These are phyloP conservation scores for Coptotermes formosanus DNA, from an alignment of 1,140 invertebrate genomes.

Conservation along the genomic window DNA sequence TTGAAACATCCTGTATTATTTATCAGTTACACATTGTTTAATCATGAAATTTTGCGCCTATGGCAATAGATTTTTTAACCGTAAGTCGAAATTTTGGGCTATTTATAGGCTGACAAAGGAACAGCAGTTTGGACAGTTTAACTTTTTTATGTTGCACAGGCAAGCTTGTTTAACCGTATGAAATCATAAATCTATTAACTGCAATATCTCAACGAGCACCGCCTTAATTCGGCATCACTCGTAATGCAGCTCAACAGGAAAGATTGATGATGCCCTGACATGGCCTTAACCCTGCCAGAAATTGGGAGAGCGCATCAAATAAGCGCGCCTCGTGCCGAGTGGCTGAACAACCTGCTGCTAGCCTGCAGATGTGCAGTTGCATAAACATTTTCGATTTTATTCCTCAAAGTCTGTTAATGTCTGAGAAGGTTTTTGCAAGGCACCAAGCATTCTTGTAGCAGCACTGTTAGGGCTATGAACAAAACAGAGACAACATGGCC, in stretches of 20 bases:
- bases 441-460: too few relatives aligned
- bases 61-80: background rate
- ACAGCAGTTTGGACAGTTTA: too few relatives aligned
- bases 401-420: too few relatives aligned
- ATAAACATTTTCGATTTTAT: too few relatives aligned
- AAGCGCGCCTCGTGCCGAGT: background rate
- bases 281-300: background rate
- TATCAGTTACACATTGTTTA: too few relatives aligned
- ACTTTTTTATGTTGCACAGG: background rate
- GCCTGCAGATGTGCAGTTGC: too few relatives aligned
- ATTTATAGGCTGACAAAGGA: too few relatives aligned
- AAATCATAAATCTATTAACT: constrained; percentile 1
- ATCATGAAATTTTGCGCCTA: too few relatives aligned
- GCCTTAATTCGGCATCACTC: background rate
- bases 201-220: background rate
- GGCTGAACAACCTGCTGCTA: background rate
- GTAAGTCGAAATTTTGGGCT: background rate
- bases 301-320: background rate
- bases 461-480: too few relatives aligned
- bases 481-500: too few relatives aligned
- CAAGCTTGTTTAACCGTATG: background rate
- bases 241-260: background rate
- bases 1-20: too few relatives aligned
- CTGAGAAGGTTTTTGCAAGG: too few relatives aligned
- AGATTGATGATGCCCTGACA: background rate